phyloP scores from a whole-genome alignment of 2,113 vertebrate genomes.

The human (Homo sapiens) region GRCh38 chr4:156598001-156598500 shows the following conservation, averaged over 20 bases:
- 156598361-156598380: slow-evolving; percentile 24
- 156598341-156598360: background rate
- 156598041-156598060: slow-evolving; percentile 7
- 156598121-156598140: slow-evolving; percentile 63
- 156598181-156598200: slow-evolving; percentile 62
- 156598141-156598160: slow-evolving; percentile 64
- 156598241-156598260: slow-evolving; percentile 32
- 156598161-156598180: slow-evolving; percentile 26
- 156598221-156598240: slow-evolving; percentile 38
- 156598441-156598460: slow-evolving; percentile 77
- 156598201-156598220: slow-evolving; percentile 58
- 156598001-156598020: background rate
- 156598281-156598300: background rate
- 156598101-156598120: slow-evolving; percentile 58
- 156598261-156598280: slow-evolving; percentile 37
- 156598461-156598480: slow-evolving; percentile 56
- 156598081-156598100: slow-evolving; percentile 57
- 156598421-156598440: slow-evolving; percentile 73
- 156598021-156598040: background rate
- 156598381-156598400: slow-evolving; percentile 70
- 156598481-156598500: slow-evolving; percentile 61
- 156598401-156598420: slow-evolving; percentile 60
- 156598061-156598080: slow-evolving; percentile 39
- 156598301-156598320: background rate
- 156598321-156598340: background rate